phyloP scores from a whole-genome alignment of 2,888 invertebrate species.

The Thereva nobilitata region DNA sequence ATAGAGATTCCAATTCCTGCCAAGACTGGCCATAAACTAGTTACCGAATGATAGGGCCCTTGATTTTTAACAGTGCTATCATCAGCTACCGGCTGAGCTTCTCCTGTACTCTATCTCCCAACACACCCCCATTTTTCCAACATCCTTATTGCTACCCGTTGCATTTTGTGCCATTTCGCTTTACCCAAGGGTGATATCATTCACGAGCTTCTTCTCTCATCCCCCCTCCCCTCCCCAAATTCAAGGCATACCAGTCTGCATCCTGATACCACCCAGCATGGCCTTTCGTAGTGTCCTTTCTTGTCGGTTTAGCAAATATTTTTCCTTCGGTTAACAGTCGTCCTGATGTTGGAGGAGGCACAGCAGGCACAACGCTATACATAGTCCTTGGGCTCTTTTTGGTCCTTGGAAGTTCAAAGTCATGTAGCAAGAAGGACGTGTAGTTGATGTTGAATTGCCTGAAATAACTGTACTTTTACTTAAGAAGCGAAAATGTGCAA shows the following conservation, averaged over 20 bases:
- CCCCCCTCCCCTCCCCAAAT: not conserved
- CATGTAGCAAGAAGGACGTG: constrained; percentile 12
- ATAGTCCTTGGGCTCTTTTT: no score
- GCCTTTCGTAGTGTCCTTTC: not conserved
- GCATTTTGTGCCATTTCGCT: not conserved
- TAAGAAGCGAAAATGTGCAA: constrained; percentile 5
- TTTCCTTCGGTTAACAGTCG: constrained; percentile 19
- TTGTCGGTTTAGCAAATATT: constrained; percentile 29
- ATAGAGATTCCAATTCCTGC: not conserved
- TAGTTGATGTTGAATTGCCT: constrained; percentile 15
- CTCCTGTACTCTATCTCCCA: not conserved
- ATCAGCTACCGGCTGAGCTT: not conserved
- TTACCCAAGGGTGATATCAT: no score
- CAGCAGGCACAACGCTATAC: not conserved
- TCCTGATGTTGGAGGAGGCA: constrained; percentile 6
- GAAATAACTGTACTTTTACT: constrained; percentile 10
- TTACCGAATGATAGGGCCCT: constrained; percentile 13
- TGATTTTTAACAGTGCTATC: constrained; percentile 10
- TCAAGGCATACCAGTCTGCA: not conserved
- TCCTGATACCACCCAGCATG: not conserved
- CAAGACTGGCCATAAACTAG: not conserved
- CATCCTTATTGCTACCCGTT: not conserved
- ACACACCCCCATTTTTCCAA: no score
- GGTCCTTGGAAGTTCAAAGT: no score
- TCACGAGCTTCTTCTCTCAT: no score